phyloP scores from a whole-genome alignment of 2,888 invertebrate species.

The Leptogaster cylindrica region DNA sequence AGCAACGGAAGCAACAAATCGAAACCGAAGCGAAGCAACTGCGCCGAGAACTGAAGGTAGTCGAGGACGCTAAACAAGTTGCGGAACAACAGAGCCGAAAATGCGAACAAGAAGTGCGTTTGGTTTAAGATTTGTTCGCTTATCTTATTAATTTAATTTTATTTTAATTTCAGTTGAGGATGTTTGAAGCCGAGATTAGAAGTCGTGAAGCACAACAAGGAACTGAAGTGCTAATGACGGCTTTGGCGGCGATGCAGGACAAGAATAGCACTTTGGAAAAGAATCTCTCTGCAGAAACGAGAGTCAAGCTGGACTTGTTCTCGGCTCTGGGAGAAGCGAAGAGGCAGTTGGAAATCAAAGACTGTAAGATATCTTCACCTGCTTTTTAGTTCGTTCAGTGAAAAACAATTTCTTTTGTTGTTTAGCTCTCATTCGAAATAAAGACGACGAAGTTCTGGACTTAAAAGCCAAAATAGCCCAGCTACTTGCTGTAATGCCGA shows the following conservation, averaged over 20 bases:
- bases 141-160: neutral
- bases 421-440: constrained; percentile 78
- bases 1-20: constrained; percentile 70
- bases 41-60: constrained; percentile 69
- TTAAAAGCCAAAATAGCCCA: constrained; percentile 91
- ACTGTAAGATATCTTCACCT: constrained; percentile 67
- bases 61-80: constrained; percentile 70
- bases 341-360: constrained; percentile 84
- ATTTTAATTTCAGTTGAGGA: constrained; percentile 54
- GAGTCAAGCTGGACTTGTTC: constrained; percentile 97
- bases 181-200: constrained; percentile 59
- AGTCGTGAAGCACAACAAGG: constrained; percentile 63
- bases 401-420: neutral
- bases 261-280: constrained; percentile 91
- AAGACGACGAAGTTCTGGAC: constrained; percentile 90
- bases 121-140: neutral
- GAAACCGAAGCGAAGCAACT: constrained; percentile 73
- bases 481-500: constrained; percentile 85
- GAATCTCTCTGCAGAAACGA: constrained; percentile 93
- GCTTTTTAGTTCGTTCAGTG: neutral
- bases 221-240: constrained; percentile 79
- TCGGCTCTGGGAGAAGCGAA: constrained; percentile 96
- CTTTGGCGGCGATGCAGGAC: constrained; percentile 83
- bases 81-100: constrained; percentile 60
- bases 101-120: constrained; percentile 59